Base-by-base conservation (phyloP, 1,140 invertebrate genomes). In the Bilobella aurantiaca region DNA sequence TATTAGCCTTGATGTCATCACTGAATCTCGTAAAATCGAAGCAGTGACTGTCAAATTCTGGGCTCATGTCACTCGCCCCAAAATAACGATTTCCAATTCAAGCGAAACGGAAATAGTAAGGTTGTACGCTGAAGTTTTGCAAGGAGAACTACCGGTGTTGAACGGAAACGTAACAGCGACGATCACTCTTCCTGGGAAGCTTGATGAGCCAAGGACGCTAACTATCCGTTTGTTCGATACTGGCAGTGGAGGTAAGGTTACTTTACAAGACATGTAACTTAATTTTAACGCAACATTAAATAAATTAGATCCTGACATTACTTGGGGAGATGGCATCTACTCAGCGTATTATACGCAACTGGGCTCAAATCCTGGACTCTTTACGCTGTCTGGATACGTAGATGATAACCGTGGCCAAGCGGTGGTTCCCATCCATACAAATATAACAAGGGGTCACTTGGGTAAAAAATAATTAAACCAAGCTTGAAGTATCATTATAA, bases 271-370 rank as follows among this genome's bases (percentile, higher is more conserved):
- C 37, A 49, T 63, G 3, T 63, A 18, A 23, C 5, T 63, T 23
- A 53, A 49, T 23, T 3, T 63, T 47, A 53, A 5, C 32, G 3
- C 42, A 37, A 32, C 28, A 25, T 61, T 61, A 2, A 37, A 61
- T 37, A 2, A 34, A 32, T 63, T 69, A 73, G 71, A 73, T 72
- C 71, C 74, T 23, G 74, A 74, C 32, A 67, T 74, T 34, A 69
- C 69, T 21, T 67, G 62, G 62, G 70, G 73, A 25, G 74, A 74
- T 67, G 73, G 74, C 29, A 70, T 74, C 49, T 74, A 74, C 63
- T 71, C 74, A 5, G 71, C 69, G 29, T 76, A 76, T 67, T 75
- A 75, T 56, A 74, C 75, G 21, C 68, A 73, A 46, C 64, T 75
- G 27, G 67, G 73, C n/a, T 58, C 67, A n/a, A 71, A 68, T 60